These are phyloP conservation scores for Pseudotriccus pelzelni DNA, from an alignment of 2,797 vertebrate genomes.

Conservation along the genomic window DNA sequence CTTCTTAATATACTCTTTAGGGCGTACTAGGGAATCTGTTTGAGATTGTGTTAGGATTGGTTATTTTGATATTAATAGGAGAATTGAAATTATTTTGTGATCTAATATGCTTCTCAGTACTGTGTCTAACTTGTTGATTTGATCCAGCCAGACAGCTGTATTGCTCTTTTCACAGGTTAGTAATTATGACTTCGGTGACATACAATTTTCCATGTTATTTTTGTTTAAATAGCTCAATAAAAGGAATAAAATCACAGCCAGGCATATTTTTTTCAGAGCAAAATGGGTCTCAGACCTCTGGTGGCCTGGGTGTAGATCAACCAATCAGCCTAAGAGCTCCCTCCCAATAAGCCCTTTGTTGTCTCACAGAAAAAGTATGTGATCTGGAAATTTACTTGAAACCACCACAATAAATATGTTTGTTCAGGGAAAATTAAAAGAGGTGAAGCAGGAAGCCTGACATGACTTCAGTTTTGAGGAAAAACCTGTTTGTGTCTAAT, in stretches of 20 bases:
- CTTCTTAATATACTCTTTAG: background rate
- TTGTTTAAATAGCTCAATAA: conserved; percentile 8
- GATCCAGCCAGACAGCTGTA: conserved; percentile 22
- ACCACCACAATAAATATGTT: conserved; percentile 46
- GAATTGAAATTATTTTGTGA: conserved; percentile 2
- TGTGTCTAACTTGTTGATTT: conserved; percentile 13
- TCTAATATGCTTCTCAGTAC: background rate
- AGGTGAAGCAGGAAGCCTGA: conserved; percentile 51
- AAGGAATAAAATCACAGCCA: background rate
- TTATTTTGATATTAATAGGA: conserved; percentile 12
- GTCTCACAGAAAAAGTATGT: background rate
- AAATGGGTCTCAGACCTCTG: conserved; percentile 13
- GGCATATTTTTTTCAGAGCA: background rate
- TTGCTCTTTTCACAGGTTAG: background rate
- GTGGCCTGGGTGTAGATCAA: background rate
- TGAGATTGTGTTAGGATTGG: background rate
- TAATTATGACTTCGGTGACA: conserved; percentile 24
- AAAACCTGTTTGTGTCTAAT: conserved; percentile 63
- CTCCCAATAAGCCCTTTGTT: background rate
- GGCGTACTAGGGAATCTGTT: background rate
- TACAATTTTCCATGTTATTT: conserved; percentile 16
- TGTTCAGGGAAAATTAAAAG: conserved; percentile 59
- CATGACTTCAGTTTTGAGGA: conserved; percentile 40
- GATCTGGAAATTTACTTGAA: conserved; percentile 47
- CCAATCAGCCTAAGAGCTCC: conserved; percentile 14